phyloP scores from a whole-genome alignment of 2,797 vertebrate species.

The Euphonia xanthogaster region DNA sequence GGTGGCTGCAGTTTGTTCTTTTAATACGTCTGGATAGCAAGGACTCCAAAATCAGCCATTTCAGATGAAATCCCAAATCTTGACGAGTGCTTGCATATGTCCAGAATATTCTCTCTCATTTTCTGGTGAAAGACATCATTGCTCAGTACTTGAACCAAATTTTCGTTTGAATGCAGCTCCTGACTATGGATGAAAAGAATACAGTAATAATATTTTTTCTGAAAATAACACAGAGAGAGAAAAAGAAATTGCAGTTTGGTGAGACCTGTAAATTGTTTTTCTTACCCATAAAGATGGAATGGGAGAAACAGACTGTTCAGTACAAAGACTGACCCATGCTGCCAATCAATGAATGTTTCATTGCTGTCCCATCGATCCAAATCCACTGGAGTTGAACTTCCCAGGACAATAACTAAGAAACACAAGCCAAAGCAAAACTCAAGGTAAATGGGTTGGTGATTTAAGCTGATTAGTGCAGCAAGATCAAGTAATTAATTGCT shows the following conservation, averaged over 20 bases:
- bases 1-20: neutral
- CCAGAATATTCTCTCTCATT: neutral
- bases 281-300: neutral
- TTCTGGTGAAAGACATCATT: neutral
- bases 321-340: neutral
- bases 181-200: neutral
- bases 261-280: neutral
- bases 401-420: neutral
- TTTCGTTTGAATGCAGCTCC: neutral
- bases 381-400: neutral
- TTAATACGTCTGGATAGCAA: neutral
- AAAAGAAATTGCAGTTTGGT: neutral
- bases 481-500: neutral
- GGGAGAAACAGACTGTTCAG: neutral
- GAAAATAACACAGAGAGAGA: neutral
- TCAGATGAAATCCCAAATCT: neutral
- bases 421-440: neutral
- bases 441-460: neutral
- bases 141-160: neutral
- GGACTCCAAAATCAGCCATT: rapidly evolving
- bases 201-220: neutral
- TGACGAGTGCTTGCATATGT: neutral
- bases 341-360: neutral
- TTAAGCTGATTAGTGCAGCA: neutral
- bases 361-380: neutral